Base-by-base conservation (phyloP, 1,140 invertebrate species). In the Yoshiicerus persimilis region DNA sequence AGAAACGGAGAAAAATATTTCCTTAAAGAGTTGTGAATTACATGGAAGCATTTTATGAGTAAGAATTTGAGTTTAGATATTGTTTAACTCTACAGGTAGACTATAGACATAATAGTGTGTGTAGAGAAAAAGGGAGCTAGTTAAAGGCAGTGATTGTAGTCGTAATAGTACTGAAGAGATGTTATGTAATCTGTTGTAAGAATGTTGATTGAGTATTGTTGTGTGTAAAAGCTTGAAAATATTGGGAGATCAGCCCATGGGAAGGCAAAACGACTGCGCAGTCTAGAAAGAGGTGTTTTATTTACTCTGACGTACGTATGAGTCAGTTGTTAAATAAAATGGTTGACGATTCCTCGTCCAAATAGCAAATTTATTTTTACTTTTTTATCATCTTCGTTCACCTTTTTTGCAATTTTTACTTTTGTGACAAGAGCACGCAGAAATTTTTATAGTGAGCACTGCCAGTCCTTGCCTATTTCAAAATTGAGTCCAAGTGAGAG, bases 291-390 rank as follows among this genome's bases (percentile, higher is more conserved):
- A 80, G 75, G 75, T 80, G 75, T 80, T 80, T 80, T 80, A 80
- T 80, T 80, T 80, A 80, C 75, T 80, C 75, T 80, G 75, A 80
- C 75, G 75, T 80, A 80, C 32, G 75, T 38, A 80, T 80, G 75
- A 80, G 75, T 80, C 75, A 80, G 75, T 80, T 80, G 75, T 80
- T 80, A 80, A 80, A 80, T 80, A 80, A 80, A 80, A 80, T 80
- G 75, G 75, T 80, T 80, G 75, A 80, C 75, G 75, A 80, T 80
- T 80, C 75, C 75, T 80, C 75, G 75, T 80, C 75, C 75, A 36
- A 34, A 38, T 80, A 80, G 75, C 75, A 36, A 70, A 80, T 80
- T 80, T 80, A 80, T 80, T 80, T 80, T 80, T 80, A 80, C 75
- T 80, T 80, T 80, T 80, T 80, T 80, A 80, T 80, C 75, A 80